Conservation (phyloP, 2,888 invertebrate species). For the Neoascia interrupta region DNA sequence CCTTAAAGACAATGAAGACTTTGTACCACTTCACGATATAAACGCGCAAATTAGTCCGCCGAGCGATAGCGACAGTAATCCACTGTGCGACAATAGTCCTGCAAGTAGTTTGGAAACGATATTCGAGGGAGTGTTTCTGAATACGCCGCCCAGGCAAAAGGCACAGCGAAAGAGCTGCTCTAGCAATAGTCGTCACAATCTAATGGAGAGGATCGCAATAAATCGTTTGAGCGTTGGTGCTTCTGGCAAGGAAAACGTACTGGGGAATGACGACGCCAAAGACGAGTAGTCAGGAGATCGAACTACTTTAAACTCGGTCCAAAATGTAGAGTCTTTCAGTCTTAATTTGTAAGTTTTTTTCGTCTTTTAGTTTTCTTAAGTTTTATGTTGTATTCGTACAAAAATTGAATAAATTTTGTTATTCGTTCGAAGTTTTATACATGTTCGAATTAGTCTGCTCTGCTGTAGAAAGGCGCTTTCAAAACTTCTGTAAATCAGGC, state of each 20-base stretch:
- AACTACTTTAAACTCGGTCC: too few relatives aligned
- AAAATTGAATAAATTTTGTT: slow-evolving; percentile 54
- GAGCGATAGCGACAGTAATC: slow-evolving; percentile 69
- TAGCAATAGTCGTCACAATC: slow-evolving; percentile 67
- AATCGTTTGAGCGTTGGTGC: slow-evolving; percentile 71
- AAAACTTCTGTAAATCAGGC: too few relatives aligned
- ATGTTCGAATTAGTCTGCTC: too few relatives aligned
- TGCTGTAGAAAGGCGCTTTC: too few relatives aligned
- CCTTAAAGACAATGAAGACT: slow-evolving; percentile 73
- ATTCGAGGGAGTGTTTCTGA: slow-evolving; percentile 77
- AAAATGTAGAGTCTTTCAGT: too few relatives aligned
- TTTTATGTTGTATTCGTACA: slow-evolving; percentile 65
- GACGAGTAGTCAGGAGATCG: slow-evolving; percentile 6
- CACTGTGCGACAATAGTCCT: slow-evolving; percentile 63
- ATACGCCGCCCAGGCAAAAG: slow-evolving; percentile 74
- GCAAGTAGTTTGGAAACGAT: slow-evolving; percentile 77
- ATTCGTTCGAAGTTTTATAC: slow-evolving; percentile 25
- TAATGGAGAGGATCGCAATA: slow-evolving; percentile 73
- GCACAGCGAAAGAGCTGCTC: background rate
- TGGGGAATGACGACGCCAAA: too few relatives aligned
- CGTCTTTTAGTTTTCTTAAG: background rate
- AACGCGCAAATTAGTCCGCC: slow-evolving; percentile 78
- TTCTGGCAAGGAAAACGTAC: slow-evolving; percentile 37
- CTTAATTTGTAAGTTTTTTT: too few relatives aligned
- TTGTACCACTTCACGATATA: slow-evolving; percentile 77